A percentile compares a stretch with the other conserved stretches of the same genome.
These are phyloP conservation scores for Phenacoccus solenopsis DNA, from an alignment of 1,140 invertebrate species.

Conservation along the genomic window DNA sequence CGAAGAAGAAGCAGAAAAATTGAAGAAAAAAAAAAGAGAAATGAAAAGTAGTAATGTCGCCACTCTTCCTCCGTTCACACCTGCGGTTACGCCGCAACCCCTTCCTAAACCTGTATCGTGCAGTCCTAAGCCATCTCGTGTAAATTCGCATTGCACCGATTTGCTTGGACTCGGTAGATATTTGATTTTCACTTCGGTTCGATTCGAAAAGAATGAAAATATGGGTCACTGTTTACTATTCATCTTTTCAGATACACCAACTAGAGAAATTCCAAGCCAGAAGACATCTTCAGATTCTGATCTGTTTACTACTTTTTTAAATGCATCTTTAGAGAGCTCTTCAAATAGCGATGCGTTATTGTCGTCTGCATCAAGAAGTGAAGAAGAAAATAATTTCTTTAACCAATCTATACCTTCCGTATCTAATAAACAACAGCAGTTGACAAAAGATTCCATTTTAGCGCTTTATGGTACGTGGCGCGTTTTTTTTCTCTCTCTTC, in stretches of 20 bases:
- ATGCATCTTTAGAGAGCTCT: conserved; percentile 42
- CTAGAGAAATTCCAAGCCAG: conserved; percentile 16
- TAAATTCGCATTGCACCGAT: conserved; percentile 34
- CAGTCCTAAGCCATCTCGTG: conserved; percentile 53
- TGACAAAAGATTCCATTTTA: conserved; percentile 88
- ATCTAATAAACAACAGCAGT: conserved; percentile 60
- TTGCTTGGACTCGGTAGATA: conserved; percentile 45
- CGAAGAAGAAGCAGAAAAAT: conserved; percentile 72
- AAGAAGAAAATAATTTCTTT: conserved; percentile 81
- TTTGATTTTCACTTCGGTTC: conserved; percentile 8
- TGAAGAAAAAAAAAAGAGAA: conserved; percentile 52
- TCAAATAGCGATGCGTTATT: conserved; percentile 25
- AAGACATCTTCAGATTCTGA: conserved; percentile 43
- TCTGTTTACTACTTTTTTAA: conserved; percentile 62
- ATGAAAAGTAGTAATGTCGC: conserved; percentile 21
- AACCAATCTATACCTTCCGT: conserved; percentile 59
- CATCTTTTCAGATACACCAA: conserved; percentile 19
- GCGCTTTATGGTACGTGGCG: conserved; percentile 59
- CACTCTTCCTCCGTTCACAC: conserved; percentile 12
- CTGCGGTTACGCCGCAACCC: conserved; percentile 34
- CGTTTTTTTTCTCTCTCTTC: background rate
- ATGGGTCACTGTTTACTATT: background rate
- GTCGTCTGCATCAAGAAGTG: conserved; percentile 30
- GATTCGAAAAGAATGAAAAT: background rate
- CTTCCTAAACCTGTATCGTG: conserved; percentile 41